phyloP scores from a whole-genome alignment of 2,888 invertebrate genomes.

The Biston betularia region DNA sequence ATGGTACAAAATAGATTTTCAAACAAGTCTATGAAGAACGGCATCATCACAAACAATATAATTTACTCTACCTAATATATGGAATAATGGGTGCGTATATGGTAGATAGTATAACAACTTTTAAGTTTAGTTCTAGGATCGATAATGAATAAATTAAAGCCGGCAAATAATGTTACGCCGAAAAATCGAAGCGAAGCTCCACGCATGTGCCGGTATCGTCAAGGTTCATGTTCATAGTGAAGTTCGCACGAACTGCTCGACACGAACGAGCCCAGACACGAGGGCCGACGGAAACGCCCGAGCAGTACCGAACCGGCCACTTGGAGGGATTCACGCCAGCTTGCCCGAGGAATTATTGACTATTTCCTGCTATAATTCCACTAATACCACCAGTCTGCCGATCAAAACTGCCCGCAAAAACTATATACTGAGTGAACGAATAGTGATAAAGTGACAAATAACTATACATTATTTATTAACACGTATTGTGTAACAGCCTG shows the following conservation, averaged over 20 bases:
- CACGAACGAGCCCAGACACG: slow-evolving; percentile 51
- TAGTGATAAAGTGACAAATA: slow-evolving; percentile 67
- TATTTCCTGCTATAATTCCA: slow-evolving; percentile 72
- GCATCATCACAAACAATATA: too few species aligned
- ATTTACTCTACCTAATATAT: too few species aligned
- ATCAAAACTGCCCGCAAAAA: slow-evolving; percentile 60
- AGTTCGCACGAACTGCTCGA: slow-evolving; percentile 53
- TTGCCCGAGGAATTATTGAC: slow-evolving; percentile 75
- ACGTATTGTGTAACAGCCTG: slow-evolving; percentile 55
- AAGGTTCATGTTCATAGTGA: slow-evolving; percentile 50
- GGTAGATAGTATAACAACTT: not conserved
- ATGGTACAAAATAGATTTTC: too few species aligned
- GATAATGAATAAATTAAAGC: slow-evolving; percentile 45
- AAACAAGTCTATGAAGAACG: too few species aligned
- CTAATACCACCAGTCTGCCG: slow-evolving; percentile 61
- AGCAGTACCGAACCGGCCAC: slow-evolving; percentile 76
- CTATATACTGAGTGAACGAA: slow-evolving; percentile 55
- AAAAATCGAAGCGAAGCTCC: slow-evolving; percentile 57
- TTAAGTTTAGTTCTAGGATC: not conserved
- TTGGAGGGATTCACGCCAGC: slow-evolving; percentile 69
- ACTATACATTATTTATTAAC: slow-evolving; percentile 51
- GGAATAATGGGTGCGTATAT: not conserved
- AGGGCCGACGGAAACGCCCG: slow-evolving; percentile 68
- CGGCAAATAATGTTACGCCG: slow-evolving; percentile 33
- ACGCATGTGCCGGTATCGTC: slow-evolving; percentile 66